Conservation (phyloP, 2,888 invertebrate species). For the Dioctria linearis region DNA sequence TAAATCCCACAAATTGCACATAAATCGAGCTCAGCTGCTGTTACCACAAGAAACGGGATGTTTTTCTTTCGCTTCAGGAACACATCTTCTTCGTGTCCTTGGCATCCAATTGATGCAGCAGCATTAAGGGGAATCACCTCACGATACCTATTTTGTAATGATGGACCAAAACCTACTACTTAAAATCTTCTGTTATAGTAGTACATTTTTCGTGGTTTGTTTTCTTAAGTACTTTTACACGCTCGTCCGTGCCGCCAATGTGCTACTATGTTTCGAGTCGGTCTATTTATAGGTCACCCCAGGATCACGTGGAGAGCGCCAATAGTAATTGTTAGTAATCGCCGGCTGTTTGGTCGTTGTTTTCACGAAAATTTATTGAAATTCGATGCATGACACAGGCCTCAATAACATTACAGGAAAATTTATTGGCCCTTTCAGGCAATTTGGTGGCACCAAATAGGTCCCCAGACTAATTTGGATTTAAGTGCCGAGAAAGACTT, state of each 20-base stretch:
- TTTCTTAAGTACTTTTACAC: constrained; percentile 32
- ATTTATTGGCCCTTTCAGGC: constrained; percentile 56
- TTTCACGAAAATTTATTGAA: constrained; percentile 56
- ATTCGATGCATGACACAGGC: constrained; percentile 55
- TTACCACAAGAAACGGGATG: constrained; percentile 17
- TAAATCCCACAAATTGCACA: constrained; percentile 44
- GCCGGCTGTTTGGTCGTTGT: constrained; percentile 46
- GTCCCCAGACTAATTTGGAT: constrained; percentile 48
- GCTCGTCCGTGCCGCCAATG: constrained; percentile 4
- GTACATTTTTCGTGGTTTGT: constrained; percentile 35
- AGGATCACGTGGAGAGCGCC: constrained; percentile 42
- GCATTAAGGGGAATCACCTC: not conserved
- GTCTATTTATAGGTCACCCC: constrained; percentile 45
- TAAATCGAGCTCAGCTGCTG: constrained; percentile 48
- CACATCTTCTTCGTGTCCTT: constrained; percentile 19
- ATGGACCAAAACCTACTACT: constrained; percentile 3
- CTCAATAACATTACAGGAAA: constrained; percentile 48
- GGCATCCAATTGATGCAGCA: not conserved
- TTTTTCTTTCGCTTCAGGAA: constrained; percentile 41
- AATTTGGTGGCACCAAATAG: constrained; percentile 54
- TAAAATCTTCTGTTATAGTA: not conserved
- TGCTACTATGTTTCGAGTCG: not conserved
- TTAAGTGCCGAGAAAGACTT: constrained; percentile 40
- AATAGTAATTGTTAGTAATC: constrained; percentile 36
- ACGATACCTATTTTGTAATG: not conserved